Evolutionary conservation across 2,113 vertebrate species (phyloP).

Genomic region (Aix galericulata): DNA sequence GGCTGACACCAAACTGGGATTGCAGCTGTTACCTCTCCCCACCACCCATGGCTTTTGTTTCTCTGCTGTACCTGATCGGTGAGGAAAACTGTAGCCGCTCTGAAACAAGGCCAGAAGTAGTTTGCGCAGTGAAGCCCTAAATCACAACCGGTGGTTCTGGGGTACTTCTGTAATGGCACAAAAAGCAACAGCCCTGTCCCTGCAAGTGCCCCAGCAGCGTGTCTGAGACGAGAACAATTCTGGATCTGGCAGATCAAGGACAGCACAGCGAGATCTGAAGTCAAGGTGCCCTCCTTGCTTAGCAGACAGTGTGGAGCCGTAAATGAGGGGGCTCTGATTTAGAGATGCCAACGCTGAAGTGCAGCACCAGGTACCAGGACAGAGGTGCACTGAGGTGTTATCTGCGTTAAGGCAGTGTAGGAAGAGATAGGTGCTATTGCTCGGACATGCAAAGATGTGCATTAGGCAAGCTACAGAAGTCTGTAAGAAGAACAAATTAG

Average conservation of each 20-base stretch:
- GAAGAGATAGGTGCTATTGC: not conserved
- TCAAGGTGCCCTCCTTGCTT: conserved; percentile 19
- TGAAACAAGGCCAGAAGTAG: not conserved
- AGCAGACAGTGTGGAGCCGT: not conserved
- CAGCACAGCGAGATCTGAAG: conserved; percentile 28
- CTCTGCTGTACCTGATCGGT: not conserved
- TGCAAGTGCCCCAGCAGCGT: not conserved
- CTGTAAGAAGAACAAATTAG: not conserved
- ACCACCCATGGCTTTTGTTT: not conserved
- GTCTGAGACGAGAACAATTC: not conserved
- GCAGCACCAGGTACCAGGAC: not conserved
- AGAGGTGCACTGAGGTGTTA: not conserved
- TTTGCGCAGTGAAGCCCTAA: not conserved
- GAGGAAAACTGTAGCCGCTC: not conserved
- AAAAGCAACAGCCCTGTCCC: not conserved
- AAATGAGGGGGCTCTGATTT: not conserved
- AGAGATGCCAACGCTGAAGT: not conserved
- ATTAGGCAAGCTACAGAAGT: accelerated
- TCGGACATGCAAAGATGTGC: not conserved
- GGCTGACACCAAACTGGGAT: not conserved
- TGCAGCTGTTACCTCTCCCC: not conserved
- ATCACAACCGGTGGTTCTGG: not conserved
- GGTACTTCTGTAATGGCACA: not conserved
- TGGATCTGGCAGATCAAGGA: conserved; percentile 9
- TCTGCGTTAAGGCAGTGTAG: accelerated